Evolutionary conservation across 2,797 vertebrate genomes (phyloP).

Genomic region (Otolemur crassicaudatus): DNA sequence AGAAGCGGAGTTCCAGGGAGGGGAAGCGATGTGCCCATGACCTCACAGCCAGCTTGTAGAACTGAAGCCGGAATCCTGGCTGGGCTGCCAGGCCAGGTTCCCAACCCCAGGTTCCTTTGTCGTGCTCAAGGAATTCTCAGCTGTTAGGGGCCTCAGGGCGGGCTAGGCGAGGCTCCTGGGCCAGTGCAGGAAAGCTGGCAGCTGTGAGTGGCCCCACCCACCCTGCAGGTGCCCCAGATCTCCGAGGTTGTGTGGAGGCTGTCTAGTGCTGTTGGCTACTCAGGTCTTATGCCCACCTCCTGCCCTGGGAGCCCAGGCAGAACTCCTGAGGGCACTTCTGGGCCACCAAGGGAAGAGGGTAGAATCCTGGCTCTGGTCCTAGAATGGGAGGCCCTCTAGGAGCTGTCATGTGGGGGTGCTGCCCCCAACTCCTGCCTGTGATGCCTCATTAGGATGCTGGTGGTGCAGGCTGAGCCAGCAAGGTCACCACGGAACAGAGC

Average conservation of each 20-base stretch:
- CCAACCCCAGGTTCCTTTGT: background rate
- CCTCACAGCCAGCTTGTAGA: background rate
- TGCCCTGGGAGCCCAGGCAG: background rate
- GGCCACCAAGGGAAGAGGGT: background rate
- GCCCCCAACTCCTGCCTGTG: background rate
- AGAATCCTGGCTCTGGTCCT: background rate
- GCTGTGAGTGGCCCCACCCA: background rate
- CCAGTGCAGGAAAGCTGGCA: background rate
- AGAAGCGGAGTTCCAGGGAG: background rate
- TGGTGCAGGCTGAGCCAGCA: background rate
- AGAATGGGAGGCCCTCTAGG: background rate
- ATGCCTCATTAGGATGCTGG: constrained; percentile 14
- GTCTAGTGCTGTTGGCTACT: background rate
- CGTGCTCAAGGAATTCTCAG: constrained; percentile 48
- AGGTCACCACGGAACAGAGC: background rate
- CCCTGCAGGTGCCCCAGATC: background rate
- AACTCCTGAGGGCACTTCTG: background rate
- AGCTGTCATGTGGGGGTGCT: background rate
- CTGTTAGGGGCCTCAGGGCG: background rate
- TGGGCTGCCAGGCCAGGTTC: constrained; percentile 4
- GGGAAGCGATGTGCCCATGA: background rate
- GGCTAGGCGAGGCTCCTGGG: background rate
- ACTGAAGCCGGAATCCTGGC: background rate
- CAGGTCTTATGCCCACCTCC: background rate
- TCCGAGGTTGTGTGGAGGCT: background rate